A percentile compares a stretch with the other conserved stretches of the same genome.
Evolutionary conservation across 2,113 vertebrate genomes (phyloP).

Genomic region (Spea bombifrons): DNA sequence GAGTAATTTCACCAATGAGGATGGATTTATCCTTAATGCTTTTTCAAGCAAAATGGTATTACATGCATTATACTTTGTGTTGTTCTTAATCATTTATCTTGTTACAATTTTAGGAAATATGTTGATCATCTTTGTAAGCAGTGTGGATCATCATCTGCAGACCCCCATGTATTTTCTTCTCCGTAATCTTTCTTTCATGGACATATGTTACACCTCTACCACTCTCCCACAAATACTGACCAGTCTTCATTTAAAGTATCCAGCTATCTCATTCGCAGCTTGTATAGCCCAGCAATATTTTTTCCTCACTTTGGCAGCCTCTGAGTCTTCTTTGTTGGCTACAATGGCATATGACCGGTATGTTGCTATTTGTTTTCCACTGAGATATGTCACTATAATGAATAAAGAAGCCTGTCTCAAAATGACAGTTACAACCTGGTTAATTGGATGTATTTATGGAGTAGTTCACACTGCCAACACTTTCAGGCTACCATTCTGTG

Average conservation of each 20-base stretch:
- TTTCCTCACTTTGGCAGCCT: slow-evolving; percentile 52
- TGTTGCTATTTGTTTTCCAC: slow-evolving; percentile 51
- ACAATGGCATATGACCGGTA: slow-evolving; percentile 54
- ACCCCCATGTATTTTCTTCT: slow-evolving; percentile 56
- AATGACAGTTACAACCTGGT: slow-evolving; percentile 6
- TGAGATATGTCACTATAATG: slow-evolving; percentile 52
- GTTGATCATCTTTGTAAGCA: not conserved
- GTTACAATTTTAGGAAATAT: slow-evolving; percentile 23
- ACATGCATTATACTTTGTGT: not conserved
- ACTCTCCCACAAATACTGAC: slow-evolving; percentile 53
- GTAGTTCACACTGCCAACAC: slow-evolving; percentile 22
- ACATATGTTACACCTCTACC: slow-evolving; percentile 52
- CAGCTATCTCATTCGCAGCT: slow-evolving; percentile 51
- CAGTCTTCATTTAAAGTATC: slow-evolving; percentile 40
- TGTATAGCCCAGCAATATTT: slow-evolving; percentile 54
- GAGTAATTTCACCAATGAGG: not conserved
- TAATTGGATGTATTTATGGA: slow-evolving; percentile 12
- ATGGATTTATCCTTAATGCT: slow-evolving; percentile 18
- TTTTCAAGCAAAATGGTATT: not conserved
- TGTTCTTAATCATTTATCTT: slow-evolving; percentile 15
- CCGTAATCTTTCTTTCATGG: slow-evolving; percentile 48
- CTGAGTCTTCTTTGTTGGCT: slow-evolving; percentile 53
- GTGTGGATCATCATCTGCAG: slow-evolving; percentile 45
- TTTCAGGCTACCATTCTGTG: slow-evolving; percentile 51
- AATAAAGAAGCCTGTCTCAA: slow-evolving; percentile 25